These are phyloP conservation scores for Ceriagrion tenellum DNA, from an alignment of 2,888 invertebrate species.

Conservation along the genomic window DNA sequence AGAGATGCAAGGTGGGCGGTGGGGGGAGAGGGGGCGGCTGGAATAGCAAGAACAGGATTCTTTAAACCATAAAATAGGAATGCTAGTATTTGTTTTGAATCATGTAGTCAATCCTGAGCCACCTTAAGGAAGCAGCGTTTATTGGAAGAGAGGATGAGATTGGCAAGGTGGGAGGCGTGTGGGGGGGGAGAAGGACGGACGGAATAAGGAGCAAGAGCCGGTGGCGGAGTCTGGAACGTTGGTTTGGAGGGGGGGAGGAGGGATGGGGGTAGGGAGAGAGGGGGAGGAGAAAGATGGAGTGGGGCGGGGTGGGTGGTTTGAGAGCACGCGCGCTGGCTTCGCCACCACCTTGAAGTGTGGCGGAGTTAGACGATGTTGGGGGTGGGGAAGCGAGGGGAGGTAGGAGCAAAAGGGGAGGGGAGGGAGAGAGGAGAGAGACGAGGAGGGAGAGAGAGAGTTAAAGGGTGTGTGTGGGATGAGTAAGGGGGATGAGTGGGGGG, in stretches of 20 bases:
- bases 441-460: not conserved
- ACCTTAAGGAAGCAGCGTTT: not conserved
- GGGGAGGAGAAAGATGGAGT: constrained; percentile 64
- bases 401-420: no score
- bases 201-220: not conserved
- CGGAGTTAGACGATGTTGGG: not conserved
- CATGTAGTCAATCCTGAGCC: no score
- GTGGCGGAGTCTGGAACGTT: not conserved
- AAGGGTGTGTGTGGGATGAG: no score
- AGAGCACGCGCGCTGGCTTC: constrained; percentile 52
- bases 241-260: no score
- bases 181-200: no score
- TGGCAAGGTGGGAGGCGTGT: not conserved
- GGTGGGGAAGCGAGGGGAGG: not conserved
- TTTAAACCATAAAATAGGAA: no score
- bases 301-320: constrained; percentile 33
- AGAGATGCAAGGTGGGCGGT: no score
- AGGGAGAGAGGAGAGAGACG: not conserved
- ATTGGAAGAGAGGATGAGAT: not conserved
- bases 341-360: constrained; percentile 13
- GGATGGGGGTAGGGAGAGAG: no score
- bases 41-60: no score
- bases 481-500: not conserved
- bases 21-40: no score
- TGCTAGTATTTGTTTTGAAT: no score